Conservation (phyloP, 2,888 invertebrate genomes). For the Nephrotoma appendiculata region DNA sequence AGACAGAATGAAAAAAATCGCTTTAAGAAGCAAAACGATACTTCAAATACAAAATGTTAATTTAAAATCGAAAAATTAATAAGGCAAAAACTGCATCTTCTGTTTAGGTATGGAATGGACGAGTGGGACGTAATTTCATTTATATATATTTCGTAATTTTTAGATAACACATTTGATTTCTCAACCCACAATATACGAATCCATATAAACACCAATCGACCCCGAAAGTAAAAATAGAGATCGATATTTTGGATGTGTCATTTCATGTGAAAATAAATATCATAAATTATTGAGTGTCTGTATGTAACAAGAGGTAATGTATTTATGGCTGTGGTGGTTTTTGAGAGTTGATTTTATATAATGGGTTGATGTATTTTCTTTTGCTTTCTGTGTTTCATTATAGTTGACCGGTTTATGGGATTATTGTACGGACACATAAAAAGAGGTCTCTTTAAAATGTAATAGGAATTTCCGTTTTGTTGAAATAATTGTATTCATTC, state of each 20-base stretch:
- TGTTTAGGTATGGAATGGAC: background rate
- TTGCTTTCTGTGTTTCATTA: no score
- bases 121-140: background rate
- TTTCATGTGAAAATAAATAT: background rate
- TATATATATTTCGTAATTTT: background rate
- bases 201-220: background rate
- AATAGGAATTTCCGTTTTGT: no score
- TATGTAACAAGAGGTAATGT: background rate
- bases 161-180: background rate
- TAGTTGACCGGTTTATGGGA: background rate
- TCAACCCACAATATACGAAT: background rate
- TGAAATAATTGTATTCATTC: no score
- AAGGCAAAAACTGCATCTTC: background rate
- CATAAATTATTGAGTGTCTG: background rate
- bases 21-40: background rate
- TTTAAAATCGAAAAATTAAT: background rate
- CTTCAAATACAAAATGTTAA: background rate
- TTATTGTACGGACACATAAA: no score
- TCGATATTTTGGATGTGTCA: background rate
- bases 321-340: background rate
- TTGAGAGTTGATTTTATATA: background rate
- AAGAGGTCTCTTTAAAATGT: no score
- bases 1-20: no score
- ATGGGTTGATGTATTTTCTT: background rate
- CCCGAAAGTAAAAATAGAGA: background rate